Percentiles rank a stretch among this genome's conserved stretches.
These are phyloP conservation scores for Mycalesis mineus DNA, from an alignment of 2,888 invertebrate species.

Conservation along the genomic window DNA sequence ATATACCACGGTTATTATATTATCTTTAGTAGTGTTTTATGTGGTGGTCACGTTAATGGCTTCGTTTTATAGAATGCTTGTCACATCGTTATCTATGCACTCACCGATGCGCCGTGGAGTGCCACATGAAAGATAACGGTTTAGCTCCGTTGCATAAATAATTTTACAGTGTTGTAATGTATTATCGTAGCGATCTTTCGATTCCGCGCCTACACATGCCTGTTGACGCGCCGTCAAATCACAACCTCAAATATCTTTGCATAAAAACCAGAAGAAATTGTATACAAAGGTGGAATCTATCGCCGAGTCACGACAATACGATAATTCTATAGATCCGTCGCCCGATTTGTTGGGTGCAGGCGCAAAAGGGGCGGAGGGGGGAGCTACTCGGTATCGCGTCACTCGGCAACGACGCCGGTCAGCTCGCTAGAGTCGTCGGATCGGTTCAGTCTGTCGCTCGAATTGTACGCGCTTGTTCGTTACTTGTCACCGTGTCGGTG, in stretches of 20 bases:
- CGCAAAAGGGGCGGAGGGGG: conserved; percentile 30
- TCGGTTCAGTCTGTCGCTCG: conserved; percentile 50
- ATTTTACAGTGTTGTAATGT: conserved; percentile 49
- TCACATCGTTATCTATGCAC: conserved; percentile 50
- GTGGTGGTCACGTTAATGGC: neutral
- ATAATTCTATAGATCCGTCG: conserved; percentile 52
- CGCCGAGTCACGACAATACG: conserved; percentile 56
- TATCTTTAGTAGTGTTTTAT: neutral
- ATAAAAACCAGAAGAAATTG: conserved; percentile 60
- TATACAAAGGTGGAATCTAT: conserved; percentile 57
- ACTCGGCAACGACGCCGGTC: conserved; percentile 35
- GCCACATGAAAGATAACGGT: conserved; percentile 60
- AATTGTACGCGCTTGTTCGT: conserved; percentile 41
- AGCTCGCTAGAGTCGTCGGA: conserved; percentile 29
- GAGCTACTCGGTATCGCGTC: conserved; percentile 45
- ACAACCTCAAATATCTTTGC: conserved; percentile 47
- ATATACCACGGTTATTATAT: neutral
- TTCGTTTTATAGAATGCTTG: conserved; percentile 10
- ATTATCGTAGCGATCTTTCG: conserved; percentile 47
- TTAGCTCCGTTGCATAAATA: conserved; percentile 50
- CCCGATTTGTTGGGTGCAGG: conserved; percentile 58
- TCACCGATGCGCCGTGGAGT: conserved; percentile 44
- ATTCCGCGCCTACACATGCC: conserved; percentile 48
- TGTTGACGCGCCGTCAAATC: conserved; percentile 50
- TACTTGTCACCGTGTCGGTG: conserved; percentile 28